Conservation (phyloP, 2,888 invertebrate genomes). For the Luffia ferchaultella region DNA sequence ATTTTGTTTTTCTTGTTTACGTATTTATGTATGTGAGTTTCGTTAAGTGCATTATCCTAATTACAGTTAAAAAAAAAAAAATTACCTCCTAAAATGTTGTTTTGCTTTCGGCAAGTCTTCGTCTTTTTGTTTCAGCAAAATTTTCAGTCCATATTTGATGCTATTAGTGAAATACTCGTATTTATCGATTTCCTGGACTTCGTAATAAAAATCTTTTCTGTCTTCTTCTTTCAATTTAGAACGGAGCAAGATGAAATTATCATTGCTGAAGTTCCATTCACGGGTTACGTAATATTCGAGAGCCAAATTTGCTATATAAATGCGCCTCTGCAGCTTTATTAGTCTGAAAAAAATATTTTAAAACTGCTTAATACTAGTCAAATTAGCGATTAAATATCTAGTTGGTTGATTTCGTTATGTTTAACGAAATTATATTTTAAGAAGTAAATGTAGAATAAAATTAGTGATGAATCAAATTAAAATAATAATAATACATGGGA, state of each 20-base stretch:
- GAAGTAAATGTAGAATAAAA: too few species aligned
- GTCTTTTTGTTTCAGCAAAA: constrained; percentile 2
- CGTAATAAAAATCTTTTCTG: constrained; percentile 56
- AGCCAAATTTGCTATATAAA: constrained; percentile 72
- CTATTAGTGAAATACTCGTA: background rate
- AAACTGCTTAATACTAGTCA: background rate
- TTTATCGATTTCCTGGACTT: constrained; percentile 29
- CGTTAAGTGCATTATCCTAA: too few species aligned
- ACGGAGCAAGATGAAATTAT: constrained; percentile 51
- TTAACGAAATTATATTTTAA: too few species aligned
- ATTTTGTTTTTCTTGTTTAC: too few species aligned
- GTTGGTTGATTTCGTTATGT: too few species aligned
- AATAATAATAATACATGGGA: too few species aligned
- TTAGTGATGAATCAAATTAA: too few species aligned
- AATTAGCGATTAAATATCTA: background rate
- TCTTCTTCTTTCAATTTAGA: constrained; percentile 39
- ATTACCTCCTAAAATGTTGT: constrained; percentile 3
- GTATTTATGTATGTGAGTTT: too few species aligned
- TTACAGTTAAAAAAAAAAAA: too few species aligned
- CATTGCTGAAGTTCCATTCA: constrained; percentile 72
- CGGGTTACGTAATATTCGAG: constrained; percentile 73
- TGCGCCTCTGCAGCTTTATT: constrained; percentile 71
- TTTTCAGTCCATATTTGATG: background rate
- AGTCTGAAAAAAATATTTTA: constrained; percentile 51
- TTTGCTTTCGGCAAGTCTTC: constrained; percentile 2